Conservation (phyloP, 2,797 vertebrate genomes). For the Myiotriccus ornatus region DNA sequence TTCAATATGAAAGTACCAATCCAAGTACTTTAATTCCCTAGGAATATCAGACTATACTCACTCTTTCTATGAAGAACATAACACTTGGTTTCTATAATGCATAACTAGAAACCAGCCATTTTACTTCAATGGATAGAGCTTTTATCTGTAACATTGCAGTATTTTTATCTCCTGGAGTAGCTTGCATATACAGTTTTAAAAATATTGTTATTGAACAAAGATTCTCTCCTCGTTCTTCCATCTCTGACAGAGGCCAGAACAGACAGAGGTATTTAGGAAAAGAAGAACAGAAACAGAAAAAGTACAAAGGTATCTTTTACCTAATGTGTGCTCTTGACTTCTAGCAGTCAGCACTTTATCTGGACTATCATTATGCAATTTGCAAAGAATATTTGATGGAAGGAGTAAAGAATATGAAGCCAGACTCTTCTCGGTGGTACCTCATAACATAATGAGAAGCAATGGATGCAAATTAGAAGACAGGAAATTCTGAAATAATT, state of each 20-base stretch:
- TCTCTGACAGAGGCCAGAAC: not conserved
- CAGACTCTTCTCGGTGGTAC: not conserved
- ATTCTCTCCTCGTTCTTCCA: not conserved
- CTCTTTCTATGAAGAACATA: not conserved
- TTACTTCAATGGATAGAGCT: not conserved
- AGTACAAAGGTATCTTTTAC: not conserved
- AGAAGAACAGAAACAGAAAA: not conserved
- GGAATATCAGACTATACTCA: not conserved
- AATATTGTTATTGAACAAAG: not conserved
- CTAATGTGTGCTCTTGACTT: not conserved
- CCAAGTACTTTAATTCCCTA: not conserved
- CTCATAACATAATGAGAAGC: not conserved
- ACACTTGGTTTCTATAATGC: not conserved
- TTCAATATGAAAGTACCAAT: not conserved
- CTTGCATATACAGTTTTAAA: not conserved
- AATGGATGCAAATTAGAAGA: not conserved
- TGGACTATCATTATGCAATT: not conserved
- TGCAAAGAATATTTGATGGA: not conserved
- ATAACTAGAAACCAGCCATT: not conserved
- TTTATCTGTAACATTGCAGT: not conserved
- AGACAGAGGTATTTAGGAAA: not conserved
- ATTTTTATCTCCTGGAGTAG: not conserved
- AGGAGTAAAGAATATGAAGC: not conserved
- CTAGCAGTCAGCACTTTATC: not conserved
- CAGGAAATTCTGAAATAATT: not conserved